Conservation (phyloP, 2,113 vertebrate genomes). For the Pollachius pollachius region DNA sequence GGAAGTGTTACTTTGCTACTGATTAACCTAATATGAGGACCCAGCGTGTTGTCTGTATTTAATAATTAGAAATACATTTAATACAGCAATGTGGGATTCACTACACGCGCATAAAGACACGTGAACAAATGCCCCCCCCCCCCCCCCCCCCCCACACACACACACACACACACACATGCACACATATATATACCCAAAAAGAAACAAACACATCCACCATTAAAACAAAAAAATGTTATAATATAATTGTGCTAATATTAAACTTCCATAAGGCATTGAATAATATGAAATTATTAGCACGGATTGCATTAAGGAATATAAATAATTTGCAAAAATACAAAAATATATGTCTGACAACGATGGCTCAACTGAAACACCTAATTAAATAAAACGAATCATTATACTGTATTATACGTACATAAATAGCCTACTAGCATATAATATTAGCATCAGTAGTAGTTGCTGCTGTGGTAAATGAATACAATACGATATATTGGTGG, state of each 20-base stretch:
- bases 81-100: constrained; percentile 43
- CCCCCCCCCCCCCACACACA: neutral
- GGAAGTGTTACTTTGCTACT: constrained; percentile 25
- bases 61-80: constrained; percentile 59
- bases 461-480: neutral
- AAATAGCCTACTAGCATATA: neutral
- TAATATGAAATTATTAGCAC: no score
- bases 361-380: no score
- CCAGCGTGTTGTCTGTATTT: constrained; percentile 41
- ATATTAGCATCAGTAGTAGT: neutral
- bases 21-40: constrained; percentile 55
- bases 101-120: neutral
- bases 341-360: no score
- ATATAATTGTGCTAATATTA: neutral
- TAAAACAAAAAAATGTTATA: neutral
- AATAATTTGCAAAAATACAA: no score
- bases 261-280: neutral
- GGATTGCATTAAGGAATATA: no score
- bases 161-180: neutral
- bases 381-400: no score
- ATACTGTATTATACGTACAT: no score
- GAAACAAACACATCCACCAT: neutral
- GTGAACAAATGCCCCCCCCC: neutral
- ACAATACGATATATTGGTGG: neutral
- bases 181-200: no score